Percentiles rank a stretch among this genome's conserved stretches.
These are phyloP conservation scores for Pristiophorus japonicus DNA, from an alignment of 2,113 vertebrate genomes.

Conservation along the genomic window DNA sequence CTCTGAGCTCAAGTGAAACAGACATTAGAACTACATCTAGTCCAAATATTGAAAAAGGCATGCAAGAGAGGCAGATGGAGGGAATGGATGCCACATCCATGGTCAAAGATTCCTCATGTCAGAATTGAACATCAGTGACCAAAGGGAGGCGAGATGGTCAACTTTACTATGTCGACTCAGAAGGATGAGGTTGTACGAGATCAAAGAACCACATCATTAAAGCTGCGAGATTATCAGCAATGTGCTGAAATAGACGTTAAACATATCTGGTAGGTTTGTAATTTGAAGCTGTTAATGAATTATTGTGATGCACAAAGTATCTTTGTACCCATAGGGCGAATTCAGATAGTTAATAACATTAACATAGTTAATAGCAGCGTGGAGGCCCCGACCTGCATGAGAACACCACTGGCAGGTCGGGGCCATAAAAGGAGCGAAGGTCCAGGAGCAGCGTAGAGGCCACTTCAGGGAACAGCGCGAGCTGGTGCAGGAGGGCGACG, in stretches of 20 bases:
- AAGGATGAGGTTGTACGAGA: not conserved
- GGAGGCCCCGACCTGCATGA: no score
- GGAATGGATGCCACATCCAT: not conserved
- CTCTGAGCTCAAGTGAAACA: not conserved
- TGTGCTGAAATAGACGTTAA: not conserved
- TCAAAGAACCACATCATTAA: not conserved
- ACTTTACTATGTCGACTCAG: not conserved
- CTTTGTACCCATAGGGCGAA: not conserved
- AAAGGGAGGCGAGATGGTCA: not conserved
- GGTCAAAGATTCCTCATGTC: not conserved
- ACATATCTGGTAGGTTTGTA: not conserved
- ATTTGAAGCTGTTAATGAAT: not conserved
- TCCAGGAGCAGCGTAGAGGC: no score
- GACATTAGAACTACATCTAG: not conserved
- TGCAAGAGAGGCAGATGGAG: not conserved
- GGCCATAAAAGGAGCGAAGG: no score
- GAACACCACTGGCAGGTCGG: no score
- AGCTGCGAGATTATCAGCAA: not conserved
- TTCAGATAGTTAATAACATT: not conserved
- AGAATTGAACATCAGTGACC: not conserved
- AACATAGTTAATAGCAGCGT: no score
- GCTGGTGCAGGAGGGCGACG: no score
- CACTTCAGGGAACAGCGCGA: no score
- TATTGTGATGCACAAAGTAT: not conserved
- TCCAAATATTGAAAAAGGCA: not conserved